Evolutionary conservation across 2,797 vertebrate species (phyloP).

Genomic region (Euthynnus affinis): DNA sequence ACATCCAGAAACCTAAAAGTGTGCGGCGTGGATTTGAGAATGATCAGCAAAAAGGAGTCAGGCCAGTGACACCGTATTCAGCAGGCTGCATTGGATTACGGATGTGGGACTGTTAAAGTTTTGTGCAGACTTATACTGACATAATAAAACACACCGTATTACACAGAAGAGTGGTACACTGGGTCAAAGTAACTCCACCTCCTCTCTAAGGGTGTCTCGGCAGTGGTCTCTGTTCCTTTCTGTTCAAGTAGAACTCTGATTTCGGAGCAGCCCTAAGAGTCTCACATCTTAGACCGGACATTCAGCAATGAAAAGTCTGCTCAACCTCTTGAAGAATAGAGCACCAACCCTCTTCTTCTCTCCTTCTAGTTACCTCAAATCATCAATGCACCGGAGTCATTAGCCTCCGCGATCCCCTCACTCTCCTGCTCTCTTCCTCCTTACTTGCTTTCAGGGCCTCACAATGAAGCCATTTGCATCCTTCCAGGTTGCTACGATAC

Average conservation of each 20-base stretch:
- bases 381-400: constrained; percentile 61
- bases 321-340: constrained; percentile 46
- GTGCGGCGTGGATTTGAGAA: not conserved
- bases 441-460: constrained; percentile 69
- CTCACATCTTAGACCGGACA: constrained; percentile 30
- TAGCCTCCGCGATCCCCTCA: constrained; percentile 44
- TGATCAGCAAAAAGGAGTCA: not conserved
- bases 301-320: constrained; percentile 45
- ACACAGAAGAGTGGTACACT: constrained; percentile 3
- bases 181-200: constrained; percentile 43
- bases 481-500: constrained; percentile 84
- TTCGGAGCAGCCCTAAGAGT: constrained; percentile 36
- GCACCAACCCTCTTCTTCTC: constrained; percentile 28
- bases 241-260: constrained; percentile 50
- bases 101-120: constrained; percentile 15
- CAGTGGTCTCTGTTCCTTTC: constrained; percentile 37
- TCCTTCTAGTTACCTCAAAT: constrained; percentile 61
- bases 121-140: constrained; percentile 22
- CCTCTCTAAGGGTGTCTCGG: constrained; percentile 24
- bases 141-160: constrained; percentile 28
- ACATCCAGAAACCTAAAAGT: not conserved
- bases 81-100: constrained; percentile 20
- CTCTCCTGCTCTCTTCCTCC: constrained; percentile 55
- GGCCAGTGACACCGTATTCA: constrained; percentile 23
- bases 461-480: constrained; percentile 81